phyloP scores from a whole-genome alignment of 2,113 vertebrate genomes.

The Phrynocephalus versicolor region DNA sequence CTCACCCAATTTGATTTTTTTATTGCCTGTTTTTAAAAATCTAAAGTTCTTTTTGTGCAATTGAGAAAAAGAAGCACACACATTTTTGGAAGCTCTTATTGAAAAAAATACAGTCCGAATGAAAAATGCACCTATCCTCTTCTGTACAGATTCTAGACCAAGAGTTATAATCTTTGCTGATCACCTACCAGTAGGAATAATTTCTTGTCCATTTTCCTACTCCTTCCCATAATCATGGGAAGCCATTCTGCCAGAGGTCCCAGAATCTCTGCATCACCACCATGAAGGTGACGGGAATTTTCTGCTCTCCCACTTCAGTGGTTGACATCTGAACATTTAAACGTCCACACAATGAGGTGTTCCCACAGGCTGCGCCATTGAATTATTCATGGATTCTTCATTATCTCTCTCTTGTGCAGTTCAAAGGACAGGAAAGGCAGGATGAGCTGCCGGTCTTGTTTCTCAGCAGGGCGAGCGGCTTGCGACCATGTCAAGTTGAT shows the following conservation, averaged over 20 bases:
- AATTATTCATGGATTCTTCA: slow-evolving; percentile 33
- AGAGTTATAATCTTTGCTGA: not conserved
- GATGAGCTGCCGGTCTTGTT: not conserved
- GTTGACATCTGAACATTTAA: not conserved
- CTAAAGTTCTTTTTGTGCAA: no score
- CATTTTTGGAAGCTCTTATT: no score
- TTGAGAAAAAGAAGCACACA: no score
- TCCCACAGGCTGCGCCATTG: not conserved
- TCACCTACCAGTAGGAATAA: not conserved
- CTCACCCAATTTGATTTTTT: no score
- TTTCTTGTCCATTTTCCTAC: not conserved
- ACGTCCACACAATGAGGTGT: not conserved
- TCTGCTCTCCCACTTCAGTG: not conserved
- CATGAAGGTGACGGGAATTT: not conserved
- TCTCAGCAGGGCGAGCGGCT: slow-evolving; percentile 22
- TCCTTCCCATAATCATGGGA: not conserved
- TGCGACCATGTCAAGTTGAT: slow-evolving; percentile 5
- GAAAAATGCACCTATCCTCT: no score
- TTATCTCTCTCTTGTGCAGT: slow-evolving; percentile 3
- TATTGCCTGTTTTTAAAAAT: no score
- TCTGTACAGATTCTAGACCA: not conserved
- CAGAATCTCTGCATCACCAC: not conserved
- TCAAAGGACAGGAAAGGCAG: slow-evolving; percentile 16
- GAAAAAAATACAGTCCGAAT: no score
- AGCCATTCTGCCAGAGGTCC: not conserved